phyloP scores from a whole-genome alignment of 2,888 invertebrate genomes.

The Blastobasis adustella region DNA sequence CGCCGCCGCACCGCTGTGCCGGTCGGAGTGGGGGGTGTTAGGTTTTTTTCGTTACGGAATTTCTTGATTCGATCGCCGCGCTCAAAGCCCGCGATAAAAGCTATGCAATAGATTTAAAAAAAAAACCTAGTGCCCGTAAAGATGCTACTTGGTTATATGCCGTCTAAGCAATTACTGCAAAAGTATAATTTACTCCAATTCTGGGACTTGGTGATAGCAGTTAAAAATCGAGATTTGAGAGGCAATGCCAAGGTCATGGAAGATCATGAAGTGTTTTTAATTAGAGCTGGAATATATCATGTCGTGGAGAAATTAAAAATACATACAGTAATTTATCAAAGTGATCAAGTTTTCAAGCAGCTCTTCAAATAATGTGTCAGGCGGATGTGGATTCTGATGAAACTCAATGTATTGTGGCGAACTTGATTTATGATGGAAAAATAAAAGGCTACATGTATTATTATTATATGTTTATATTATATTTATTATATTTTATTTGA shows the following conservation, averaged over 20 bases:
- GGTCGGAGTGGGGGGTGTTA: too few relatives aligned
- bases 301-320: conserved; percentile 97
- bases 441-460: conserved; percentile 99
- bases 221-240: conserved; percentile 91
- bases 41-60: too few relatives aligned
- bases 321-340: conserved; percentile 94
- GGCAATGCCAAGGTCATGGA: conserved; percentile 89
- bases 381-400: conserved; percentile 94
- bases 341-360: conserved; percentile 87
- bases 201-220: conserved; percentile 89
- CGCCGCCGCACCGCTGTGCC: too few relatives aligned
- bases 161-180: conserved; percentile 84
- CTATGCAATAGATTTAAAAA: too few relatives aligned
- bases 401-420: conserved; percentile 96
- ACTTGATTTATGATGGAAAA: conserved; percentile 96
- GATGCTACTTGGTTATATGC: conserved; percentile 97
- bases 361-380: conserved; percentile 86
- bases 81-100: too few relatives aligned
- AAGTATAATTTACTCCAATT: conserved; percentile 95
- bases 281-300: conserved; percentile 96
- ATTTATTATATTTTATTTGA: too few relatives aligned
- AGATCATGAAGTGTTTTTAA: conserved; percentile 92
- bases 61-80: too few relatives aligned
- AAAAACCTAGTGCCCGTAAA: conserved; percentile 97
- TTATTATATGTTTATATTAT: too few relatives aligned